These are phyloP conservation scores for Suricata suricatta DNA, from an alignment of 2,113 vertebrate genomes.

Conservation along the genomic window DNA sequence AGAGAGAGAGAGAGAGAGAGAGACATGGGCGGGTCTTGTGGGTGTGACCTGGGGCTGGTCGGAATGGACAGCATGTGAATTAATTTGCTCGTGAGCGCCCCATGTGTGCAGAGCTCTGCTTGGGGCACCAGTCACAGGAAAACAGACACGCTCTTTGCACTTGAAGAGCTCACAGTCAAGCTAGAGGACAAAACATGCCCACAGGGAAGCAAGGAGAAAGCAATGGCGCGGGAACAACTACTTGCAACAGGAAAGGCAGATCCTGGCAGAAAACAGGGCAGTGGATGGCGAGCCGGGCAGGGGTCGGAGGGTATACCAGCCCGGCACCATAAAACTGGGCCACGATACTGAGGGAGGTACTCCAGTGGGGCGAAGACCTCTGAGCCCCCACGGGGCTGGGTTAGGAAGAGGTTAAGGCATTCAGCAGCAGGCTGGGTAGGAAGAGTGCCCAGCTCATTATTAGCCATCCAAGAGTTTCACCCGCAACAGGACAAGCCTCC, in stretches of 20 bases:
- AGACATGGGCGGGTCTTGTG: not conserved
- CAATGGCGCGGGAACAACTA: not conserved
- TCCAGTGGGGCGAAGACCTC: not conserved
- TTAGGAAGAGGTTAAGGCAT: not conserved
- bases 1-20: not conserved
- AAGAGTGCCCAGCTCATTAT: not conserved
- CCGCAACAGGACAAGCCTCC: constrained; percentile 34
- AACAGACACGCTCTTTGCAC: not conserved
- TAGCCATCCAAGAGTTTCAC: not conserved
- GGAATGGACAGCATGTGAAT: not conserved
- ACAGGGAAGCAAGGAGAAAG: not conserved
- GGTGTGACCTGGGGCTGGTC: not conserved
- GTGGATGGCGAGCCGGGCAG: not conserved
- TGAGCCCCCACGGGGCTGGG: rapidly evolving
- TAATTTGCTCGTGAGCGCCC: not conserved
- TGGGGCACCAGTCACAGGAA: not conserved
- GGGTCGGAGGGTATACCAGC: not conserved
- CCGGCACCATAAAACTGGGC: not conserved
- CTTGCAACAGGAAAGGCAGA: not conserved
- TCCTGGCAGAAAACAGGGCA: not conserved
- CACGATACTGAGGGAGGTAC: not conserved
- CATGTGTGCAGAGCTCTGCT: not conserved
- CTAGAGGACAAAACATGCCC: not conserved
- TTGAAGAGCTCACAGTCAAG: not conserved
- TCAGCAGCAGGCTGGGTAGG: not conserved